Conservation (phyloP, 2,797 vertebrate species). For the Dicrostonyx torquatus region DNA sequence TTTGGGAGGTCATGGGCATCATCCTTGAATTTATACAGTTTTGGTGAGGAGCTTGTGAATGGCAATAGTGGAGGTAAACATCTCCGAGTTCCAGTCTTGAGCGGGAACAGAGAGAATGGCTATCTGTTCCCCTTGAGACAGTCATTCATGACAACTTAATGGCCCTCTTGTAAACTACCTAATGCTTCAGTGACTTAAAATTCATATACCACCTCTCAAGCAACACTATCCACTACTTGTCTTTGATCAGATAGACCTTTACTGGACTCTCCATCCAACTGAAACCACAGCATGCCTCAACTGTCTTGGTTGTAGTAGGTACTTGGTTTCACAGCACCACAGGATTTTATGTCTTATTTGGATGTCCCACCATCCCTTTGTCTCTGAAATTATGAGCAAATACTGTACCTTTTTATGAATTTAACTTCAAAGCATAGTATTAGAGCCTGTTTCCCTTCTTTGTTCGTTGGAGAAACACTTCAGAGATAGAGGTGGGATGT, state of each 20-base stretch:
- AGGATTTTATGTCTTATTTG: neutral
- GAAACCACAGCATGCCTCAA: neutral
- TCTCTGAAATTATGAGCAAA: slow-evolving; percentile 18
- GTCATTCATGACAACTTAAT: neutral
- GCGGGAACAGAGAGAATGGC: neutral
- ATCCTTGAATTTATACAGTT: neutral
- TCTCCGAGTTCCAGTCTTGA: neutral
- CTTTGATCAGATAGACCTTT: neutral
- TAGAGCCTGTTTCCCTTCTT: neutral
- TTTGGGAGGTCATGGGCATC: neutral
- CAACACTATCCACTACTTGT: too few relatives aligned
- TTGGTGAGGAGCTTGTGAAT: neutral
- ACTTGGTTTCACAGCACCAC: neutral
- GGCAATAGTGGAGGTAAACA: neutral
- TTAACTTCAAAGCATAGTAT: neutral
- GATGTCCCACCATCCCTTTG: neutral
- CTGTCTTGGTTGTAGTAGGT: neutral
- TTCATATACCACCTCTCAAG: neutral
- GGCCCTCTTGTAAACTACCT: neutral
- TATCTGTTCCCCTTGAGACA: too few relatives aligned
- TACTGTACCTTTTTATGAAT: neutral
- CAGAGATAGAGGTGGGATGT: neutral
- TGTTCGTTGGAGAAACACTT: slow-evolving; percentile 1
- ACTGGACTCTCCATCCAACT: neutral
- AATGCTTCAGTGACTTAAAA: neutral